Conservation (phyloP, 2,113 vertebrate genomes). For the Gnathonemus longibarbis region DNA sequence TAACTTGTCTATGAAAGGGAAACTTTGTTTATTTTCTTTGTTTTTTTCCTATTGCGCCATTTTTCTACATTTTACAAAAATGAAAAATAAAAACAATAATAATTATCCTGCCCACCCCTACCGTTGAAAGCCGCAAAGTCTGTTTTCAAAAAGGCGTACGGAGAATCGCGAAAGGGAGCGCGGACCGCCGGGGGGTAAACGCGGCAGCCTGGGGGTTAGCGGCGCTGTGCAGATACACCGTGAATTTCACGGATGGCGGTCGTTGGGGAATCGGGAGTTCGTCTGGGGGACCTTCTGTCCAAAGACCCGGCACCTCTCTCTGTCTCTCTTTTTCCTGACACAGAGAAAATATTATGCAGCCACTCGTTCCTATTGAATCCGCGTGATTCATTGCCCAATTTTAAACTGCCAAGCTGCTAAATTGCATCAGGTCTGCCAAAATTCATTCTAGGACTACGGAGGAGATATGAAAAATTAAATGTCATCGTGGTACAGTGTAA, state of each 20-base stretch:
- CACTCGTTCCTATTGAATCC: slow-evolving; percentile 95
- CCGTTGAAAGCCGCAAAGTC: not conserved
- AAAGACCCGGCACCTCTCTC: slow-evolving; percentile 73
- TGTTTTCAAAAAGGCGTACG: not conserved
- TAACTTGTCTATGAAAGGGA: not conserved
- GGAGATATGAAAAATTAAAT: slow-evolving; percentile 99
- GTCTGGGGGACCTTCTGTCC: slow-evolving; percentile 70
- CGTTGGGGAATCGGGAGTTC: slow-evolving; percentile 38
- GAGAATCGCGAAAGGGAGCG: not conserved
- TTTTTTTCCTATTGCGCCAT: not conserved
- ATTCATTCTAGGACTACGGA: slow-evolving; percentile 99
- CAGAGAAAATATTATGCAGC: slow-evolving; percentile 98
- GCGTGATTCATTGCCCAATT: slow-evolving; percentile 99
- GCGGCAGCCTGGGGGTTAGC: slow-evolving; percentile 1
- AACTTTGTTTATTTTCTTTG: too few species aligned
- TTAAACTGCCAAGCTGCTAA: slow-evolving; percentile 99
- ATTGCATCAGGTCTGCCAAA: slow-evolving; percentile 99
- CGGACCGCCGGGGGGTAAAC: not conserved
- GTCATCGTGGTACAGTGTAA: slow-evolving; percentile 97
- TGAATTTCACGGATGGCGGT: slow-evolving; percentile 60
- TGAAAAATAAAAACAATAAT: not conserved
- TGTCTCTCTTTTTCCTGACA: slow-evolving; percentile 77
- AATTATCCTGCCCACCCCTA: not conserved
- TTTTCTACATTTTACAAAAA: not conserved
- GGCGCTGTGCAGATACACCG: slow-evolving; percentile 43